phyloP scores from a whole-genome alignment of 37 sponge, comb jelly and placozoan genomes.

The Halisarca cf. caerulea region DNA sequence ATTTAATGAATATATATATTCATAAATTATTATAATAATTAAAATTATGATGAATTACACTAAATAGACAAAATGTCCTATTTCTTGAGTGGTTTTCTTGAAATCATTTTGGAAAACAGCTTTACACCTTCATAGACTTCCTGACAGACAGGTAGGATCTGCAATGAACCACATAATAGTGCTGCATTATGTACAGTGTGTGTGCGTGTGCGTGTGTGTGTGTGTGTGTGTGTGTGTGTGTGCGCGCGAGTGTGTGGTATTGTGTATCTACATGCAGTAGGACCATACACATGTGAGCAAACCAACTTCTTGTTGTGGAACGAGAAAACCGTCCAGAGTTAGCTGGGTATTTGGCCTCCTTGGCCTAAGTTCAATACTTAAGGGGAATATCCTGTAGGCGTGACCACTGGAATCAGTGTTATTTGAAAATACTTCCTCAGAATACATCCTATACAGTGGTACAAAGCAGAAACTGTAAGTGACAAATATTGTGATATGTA shows the following conservation, averaged over 20 bases:
- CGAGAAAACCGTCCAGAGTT: conserved; percentile 44
- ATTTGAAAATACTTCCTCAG: not conserved
- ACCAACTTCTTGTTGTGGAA: conserved; percentile 54
- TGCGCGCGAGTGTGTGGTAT: no score
- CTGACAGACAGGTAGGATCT: conserved; percentile 64
- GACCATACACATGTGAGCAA: no score
- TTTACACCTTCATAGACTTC: conserved; percentile 42
- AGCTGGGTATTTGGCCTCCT: not conserved
- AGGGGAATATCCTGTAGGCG: conserved; percentile 33
- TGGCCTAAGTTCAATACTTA: conserved; percentile 71
- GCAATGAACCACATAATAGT: not conserved
- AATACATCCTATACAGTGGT: not conserved
- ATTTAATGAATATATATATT: no score
- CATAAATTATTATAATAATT: no score
- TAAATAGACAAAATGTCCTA: no score
- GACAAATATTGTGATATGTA: no score
- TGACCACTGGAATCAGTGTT: conserved; percentile 15
- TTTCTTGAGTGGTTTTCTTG: not conserved
- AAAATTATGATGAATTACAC: no score
- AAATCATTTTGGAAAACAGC: conserved; percentile 35
- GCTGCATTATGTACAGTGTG: no score
- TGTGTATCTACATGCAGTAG: no score
- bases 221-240: no score
- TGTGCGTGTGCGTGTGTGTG: no score
- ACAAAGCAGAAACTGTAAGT: no score